Percentiles rank a stretch among this genome's conserved stretches.
These are phyloP conservation scores for Bombus pascuorum DNA, from an alignment of 1,140 invertebrate genomes.

Conservation along the genomic window DNA sequence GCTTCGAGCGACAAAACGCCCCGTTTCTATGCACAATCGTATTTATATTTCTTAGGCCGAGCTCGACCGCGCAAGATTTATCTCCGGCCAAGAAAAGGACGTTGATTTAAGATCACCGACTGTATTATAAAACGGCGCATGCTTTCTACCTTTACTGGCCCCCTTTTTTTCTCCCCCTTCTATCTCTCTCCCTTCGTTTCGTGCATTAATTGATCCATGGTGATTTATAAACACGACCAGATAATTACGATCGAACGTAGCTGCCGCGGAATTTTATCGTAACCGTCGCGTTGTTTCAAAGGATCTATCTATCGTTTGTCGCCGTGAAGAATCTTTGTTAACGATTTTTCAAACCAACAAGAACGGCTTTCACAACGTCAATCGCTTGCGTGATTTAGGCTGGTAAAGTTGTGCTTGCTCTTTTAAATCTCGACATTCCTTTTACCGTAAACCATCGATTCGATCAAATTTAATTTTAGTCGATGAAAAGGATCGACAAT, in stretches of 20 bases:
- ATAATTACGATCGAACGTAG: conserved; percentile 52
- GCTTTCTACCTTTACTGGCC: conserved; percentile 19
- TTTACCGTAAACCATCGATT: not conserved
- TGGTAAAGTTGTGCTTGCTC: not conserved
- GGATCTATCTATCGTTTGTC: conserved; percentile 16
- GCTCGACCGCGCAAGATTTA: conserved; percentile 57
- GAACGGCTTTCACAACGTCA: not conserved
- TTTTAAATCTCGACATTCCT: not conserved
- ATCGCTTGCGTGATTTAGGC: not conserved
- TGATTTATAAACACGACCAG: conserved; percentile 58
- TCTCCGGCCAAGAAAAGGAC: conserved; percentile 60
- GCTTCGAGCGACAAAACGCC: conserved; percentile 47
- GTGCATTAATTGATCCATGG: conserved; percentile 61
- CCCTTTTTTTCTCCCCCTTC: not conserved
- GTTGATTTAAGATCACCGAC: conserved; percentile 61
- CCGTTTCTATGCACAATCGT: conserved; percentile 54
- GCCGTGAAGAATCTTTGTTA: not conserved
- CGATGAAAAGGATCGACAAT: not conserved
- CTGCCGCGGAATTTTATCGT: conserved; percentile 11
- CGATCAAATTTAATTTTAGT: not conserved
- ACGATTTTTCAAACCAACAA: not conserved
- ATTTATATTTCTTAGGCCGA: conserved; percentile 58
- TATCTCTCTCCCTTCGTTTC: not conserved
- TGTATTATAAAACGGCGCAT: conserved; percentile 61
- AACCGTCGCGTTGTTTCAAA: not conserved